A percentile compares a stretch with the other conserved stretches of the same genome.
These are phyloP conservation scores for Aspidapion aeneum DNA, from an alignment of 2,888 invertebrate genomes.

Conservation along the genomic window DNA sequence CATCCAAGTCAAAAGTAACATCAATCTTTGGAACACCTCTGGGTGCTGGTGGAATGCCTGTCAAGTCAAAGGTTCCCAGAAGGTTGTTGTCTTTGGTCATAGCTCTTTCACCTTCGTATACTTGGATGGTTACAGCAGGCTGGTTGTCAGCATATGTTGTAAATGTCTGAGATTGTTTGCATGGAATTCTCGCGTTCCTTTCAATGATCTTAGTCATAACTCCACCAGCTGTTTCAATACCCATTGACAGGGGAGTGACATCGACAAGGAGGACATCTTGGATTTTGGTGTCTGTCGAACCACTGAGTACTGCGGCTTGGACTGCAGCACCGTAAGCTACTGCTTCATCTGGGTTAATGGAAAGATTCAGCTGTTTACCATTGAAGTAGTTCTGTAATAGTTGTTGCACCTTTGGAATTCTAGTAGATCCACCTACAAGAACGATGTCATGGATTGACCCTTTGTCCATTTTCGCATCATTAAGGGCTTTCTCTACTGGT, in stretches of 20 bases:
- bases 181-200: constrained; percentile 54
- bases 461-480: constrained; percentile 74
- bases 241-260: constrained; percentile 65
- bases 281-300: constrained; percentile 61
- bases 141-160: constrained; percentile 67
- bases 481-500: constrained; percentile 70
- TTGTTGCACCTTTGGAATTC: constrained; percentile 75
- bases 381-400: constrained; percentile 73
- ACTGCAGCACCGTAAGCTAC: constrained; percentile 45
- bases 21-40: constrained; percentile 66
- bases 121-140: constrained; percentile 57
- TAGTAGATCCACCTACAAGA: constrained; percentile 76
- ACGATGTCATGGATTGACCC: constrained; percentile 73
- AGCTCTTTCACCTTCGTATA: constrained; percentile 69
- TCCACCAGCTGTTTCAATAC: constrained; percentile 77
- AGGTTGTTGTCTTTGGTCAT: constrained; percentile 80
- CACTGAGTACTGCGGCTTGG: constrained; percentile 42
- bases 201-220: constrained; percentile 65
- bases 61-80: constrained; percentile 61
- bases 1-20: constrained; percentile 70
- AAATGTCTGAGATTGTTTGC: constrained; percentile 55
- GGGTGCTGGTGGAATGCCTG: constrained; percentile 69
- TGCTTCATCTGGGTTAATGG: constrained; percentile 45
- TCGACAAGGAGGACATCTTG: constrained; percentile 70
- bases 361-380: constrained; percentile 47